These are phyloP conservation scores for Helobdella robusta DNA, from an alignment of 2,888 invertebrate species.

Conservation along the genomic window DNA sequence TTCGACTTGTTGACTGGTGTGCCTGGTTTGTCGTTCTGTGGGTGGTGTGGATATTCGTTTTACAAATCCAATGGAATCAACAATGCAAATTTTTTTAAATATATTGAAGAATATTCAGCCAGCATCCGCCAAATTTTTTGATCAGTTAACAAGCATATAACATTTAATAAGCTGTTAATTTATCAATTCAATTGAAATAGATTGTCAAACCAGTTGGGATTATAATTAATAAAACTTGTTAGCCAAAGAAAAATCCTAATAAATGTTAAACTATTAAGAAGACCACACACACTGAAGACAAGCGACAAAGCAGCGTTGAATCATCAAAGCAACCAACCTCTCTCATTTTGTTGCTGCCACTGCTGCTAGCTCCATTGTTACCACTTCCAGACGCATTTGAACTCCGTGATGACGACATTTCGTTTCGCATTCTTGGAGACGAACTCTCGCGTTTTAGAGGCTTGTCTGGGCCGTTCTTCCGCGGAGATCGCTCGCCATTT, in stretches of 20 bases:
- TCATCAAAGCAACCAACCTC: not conserved
- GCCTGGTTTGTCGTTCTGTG: conserved; percentile 55
- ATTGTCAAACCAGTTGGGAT: too few species aligned
- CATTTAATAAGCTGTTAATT: too few species aligned
- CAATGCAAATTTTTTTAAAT: too few species aligned
- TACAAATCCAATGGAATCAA: not conserved
- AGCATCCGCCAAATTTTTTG: too few species aligned
- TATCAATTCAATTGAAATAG: too few species aligned
- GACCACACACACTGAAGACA: not conserved
- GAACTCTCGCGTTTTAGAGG: conserved; percentile 57
- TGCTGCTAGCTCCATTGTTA: conserved; percentile 50
- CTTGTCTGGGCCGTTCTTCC: conserved; percentile 74
- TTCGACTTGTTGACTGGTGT: conserved; percentile 83
- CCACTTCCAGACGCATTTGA: conserved; percentile 60
- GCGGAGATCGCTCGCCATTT: conserved; percentile 74
- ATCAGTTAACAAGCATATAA: too few species aligned
- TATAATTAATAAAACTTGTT: too few species aligned
- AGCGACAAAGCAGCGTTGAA: not conserved
- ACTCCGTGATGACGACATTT: conserved; percentile 77
- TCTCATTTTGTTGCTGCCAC: not conserved
- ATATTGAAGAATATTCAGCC: too few species aligned
- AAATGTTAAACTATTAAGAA: too few species aligned
- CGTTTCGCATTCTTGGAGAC: conserved; percentile 57
- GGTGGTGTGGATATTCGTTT: not conserved
- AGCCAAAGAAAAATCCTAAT: too few species aligned